Base-by-base conservation (phyloP, 2,797 vertebrate genomes). In the Pipistrellus nathusii region DNA sequence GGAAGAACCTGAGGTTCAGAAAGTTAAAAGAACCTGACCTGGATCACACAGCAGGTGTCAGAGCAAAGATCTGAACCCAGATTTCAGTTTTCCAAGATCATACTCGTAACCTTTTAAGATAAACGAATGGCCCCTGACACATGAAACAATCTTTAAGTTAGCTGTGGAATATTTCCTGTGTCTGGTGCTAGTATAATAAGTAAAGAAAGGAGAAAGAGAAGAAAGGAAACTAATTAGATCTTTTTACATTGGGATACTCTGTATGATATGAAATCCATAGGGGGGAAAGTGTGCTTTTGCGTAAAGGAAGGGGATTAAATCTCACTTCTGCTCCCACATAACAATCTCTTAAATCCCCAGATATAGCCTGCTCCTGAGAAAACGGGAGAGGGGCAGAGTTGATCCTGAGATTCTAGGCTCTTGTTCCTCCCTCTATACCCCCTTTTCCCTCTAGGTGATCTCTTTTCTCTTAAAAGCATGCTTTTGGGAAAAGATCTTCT, bases 191-290 rank as follows among this genome's bases (percentile, higher is more conserved):
- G 66, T 75, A 85, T 44, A 83, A 78, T 72, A 71, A 77, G 30
- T n/a, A 91, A 92, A 77, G 30, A n/a, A 91, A 92, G 20, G 48
- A 77, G 14, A 90, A 66, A 94, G 59, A 27, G 51, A 77, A 82
- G 25, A 87, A 75, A 92, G 27, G 27, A 69, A 90, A 71, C 32
- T 18, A 71, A 91, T 32, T 15, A 15, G 13, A 38, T 57, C n/a
- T 1, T 89, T 90, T 94, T 13, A 57, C 32, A 51, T 46, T 81
- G 21, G 35, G 68, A 69, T 59, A 57, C 69, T 48, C 72, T 44
- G 30, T 71, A 51, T 53, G 68, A 84, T 59, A 81, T 83, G 46
- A 75, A 86, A 57, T 94, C 27, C 62, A 82, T 0, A 2, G 77
- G 25, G 53, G 25, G 25, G 17, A 94, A 88, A 82, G 17, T 64